Base-by-base conservation (phyloP, 2,797 vertebrate genomes). In the Gorsachius magnificus region DNA sequence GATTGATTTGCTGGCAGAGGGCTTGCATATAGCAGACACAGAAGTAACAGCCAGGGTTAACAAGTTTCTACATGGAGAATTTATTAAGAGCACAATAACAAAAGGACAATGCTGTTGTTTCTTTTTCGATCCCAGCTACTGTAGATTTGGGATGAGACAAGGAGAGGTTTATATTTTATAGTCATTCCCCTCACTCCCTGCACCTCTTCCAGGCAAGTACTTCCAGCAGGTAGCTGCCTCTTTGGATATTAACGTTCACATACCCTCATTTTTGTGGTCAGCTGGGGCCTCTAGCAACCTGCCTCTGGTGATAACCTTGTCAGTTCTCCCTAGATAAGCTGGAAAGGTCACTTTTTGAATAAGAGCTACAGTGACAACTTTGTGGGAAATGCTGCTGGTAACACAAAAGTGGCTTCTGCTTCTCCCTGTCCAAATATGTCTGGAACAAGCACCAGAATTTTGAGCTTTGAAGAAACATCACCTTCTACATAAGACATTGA, bases 1-100 rank as follows among this genome's bases (percentile, higher is more conserved):
- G 96, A 97, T 93, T 97, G 96, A 97, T 97, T 96, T 97, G 78
- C 90, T 88, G 78, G 76, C 50, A 46, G 94, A 97, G 68, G 84
- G 84, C 94, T 97, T 95, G 95, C 87, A 96, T 97, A 94, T 83
- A 95, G 91, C 81, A 96, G 96, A 96, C 64, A 85, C 46, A 91
- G 96, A 96, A 85, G 82, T 56, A 79, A 87, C 61, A 84, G 64
- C 66, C 78, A 71, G 82, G 69, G 80, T 96, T 97, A 97, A 96
- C 41, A 97, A 70, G 51, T 96, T 96, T 96, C 81, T 80, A 78
- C 2, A 0, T 82, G 57, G 43, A 89, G 81, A 95, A 97, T 95
- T 93, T 95, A 95, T 95, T 97, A 95, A 95, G 63, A 95, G 82
- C 58, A 66, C 76, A 96, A 78, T 90, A 96, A 96, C 48, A 93